These are phyloP conservation scores for Esox niger DNA, from an alignment of 2,113 vertebrate genomes.

Conservation along the genomic window DNA sequence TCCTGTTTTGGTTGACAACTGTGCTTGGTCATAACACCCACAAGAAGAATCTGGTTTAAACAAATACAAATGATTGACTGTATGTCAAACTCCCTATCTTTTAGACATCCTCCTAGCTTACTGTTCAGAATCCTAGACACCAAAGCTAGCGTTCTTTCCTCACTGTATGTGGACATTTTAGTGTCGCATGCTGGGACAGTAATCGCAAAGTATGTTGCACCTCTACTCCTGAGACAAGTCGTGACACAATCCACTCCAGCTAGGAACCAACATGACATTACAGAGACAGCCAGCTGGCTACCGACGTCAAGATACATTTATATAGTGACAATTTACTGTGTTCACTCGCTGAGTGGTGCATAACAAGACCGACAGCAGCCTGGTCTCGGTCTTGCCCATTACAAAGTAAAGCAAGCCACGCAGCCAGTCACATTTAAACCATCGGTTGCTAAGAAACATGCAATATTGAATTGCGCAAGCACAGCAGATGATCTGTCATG, in stretches of 20 bases:
- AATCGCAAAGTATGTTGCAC: background rate
- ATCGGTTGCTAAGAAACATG: conserved; percentile 1
- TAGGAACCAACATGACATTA: background rate
- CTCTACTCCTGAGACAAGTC: conserved; percentile 27
- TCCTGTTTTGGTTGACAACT: conserved; percentile 27
- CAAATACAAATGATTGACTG: background rate
- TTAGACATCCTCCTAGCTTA: background rate
- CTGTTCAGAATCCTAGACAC: background rate
- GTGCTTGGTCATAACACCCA: background rate
- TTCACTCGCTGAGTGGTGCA: background rate
- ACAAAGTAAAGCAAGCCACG: background rate
- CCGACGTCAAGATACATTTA: background rate
- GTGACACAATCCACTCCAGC: conserved; percentile 9
- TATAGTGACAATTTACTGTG: background rate
- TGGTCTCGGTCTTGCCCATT: background rate
- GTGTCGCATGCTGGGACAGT: conserved; percentile 34
- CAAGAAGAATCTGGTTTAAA: background rate
- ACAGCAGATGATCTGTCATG: conserved; percentile 35
- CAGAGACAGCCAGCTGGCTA: background rate
- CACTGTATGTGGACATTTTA: background rate
- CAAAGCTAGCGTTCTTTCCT: background rate
- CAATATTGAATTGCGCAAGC: conserved; percentile 6
- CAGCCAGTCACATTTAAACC: conserved; percentile 6
- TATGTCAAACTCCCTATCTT: background rate
- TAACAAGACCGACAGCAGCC: background rate